Evolutionary conservation across 2,888 invertebrate species (phyloP).

Genomic region (Lacanobia oleracea): DNA sequence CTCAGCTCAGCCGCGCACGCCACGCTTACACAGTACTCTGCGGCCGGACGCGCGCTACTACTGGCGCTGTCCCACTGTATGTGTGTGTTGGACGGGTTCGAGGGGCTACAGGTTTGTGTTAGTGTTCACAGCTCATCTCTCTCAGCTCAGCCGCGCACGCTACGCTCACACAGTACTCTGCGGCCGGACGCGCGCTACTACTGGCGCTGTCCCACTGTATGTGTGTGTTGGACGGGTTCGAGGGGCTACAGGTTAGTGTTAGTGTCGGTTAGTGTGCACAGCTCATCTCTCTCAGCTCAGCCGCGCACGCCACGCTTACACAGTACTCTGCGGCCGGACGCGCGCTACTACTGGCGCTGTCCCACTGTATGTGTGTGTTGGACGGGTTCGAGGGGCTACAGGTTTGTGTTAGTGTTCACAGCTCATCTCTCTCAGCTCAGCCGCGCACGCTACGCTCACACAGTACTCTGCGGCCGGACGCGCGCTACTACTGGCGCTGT

Average conservation of each 20-base stretch:
- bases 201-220: slow-evolving; percentile 76
- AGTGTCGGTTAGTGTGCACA: slow-evolving; percentile 64
- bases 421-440: too few relatives aligned
- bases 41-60: too few relatives aligned
- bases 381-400: slow-evolving; percentile 72
- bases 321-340: slow-evolving; percentile 74
- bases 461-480: too few relatives aligned
- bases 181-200: slow-evolving; percentile 73
- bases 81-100: too few relatives aligned
- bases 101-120: too few relatives aligned
- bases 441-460: too few relatives aligned
- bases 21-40: too few relatives aligned
- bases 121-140: slow-evolving; percentile 65
- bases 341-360: slow-evolving; percentile 77
- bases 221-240: slow-evolving; percentile 75
- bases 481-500: too few relatives aligned
- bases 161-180: slow-evolving; percentile 72
- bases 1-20: too few relatives aligned
- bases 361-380: slow-evolving; percentile 75
- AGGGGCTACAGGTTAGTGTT: slow-evolving; percentile 68
- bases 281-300: slow-evolving; percentile 71
- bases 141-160: slow-evolving; percentile 70
- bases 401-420: slow-evolving; percentile 46
- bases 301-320: slow-evolving; percentile 67
- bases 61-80: too few relatives aligned